Base-by-base conservation (phyloP, 2,113 vertebrate genomes). In the Chlamydotis undulata region DNA sequence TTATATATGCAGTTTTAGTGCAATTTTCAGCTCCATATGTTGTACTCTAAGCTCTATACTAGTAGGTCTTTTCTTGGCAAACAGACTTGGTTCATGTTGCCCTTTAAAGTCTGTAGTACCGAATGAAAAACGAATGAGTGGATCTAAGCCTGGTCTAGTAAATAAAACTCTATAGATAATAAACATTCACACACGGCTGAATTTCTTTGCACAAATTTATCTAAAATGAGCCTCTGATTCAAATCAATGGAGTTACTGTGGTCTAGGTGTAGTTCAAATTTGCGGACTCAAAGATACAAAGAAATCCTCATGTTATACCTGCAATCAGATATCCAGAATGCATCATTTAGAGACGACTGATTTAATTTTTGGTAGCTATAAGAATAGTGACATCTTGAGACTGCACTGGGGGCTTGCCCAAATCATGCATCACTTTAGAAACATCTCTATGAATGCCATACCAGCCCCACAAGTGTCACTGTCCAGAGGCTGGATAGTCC, bases 341-440 rank as follows among this genome's bases (percentile, higher is more conserved):
- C 19, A 28, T 55, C 18, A 13, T 41, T 79, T 63, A 70, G 52
- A 73, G 35, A 26, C 24, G 23, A 10, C 4, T 59, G 31, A 33
- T 82, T 74, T 50, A 49, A 39, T 39, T 65, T 78, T 39, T 53
- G 21, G 14, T 29, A 31, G 17, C 26, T 87, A 11, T 73, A 57
- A 39, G 33, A 59, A 33, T 4, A 63, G 1, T 1, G 0, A 18
- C 2, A 0, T 31, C 9, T 55, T 67, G 33, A 49, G 23, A 14
- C 60, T 22, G 5, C 12, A 26, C 22, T 1, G 1, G 14, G 16
- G 43, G 18, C 47, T 68, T 86, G 6, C 10, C 23, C 19, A 29
- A 1, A 10, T 37, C 14, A 4, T 9, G 5, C 12, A 9, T 21
- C 33, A 18, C 25, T 56, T 75, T 25, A 67, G 31, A 71, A 55